A percentile compares a stretch with the other conserved stretches of the same genome.
Conservation (phyloP, 2,888 invertebrate species). For the Panorpa germanica region DNA sequence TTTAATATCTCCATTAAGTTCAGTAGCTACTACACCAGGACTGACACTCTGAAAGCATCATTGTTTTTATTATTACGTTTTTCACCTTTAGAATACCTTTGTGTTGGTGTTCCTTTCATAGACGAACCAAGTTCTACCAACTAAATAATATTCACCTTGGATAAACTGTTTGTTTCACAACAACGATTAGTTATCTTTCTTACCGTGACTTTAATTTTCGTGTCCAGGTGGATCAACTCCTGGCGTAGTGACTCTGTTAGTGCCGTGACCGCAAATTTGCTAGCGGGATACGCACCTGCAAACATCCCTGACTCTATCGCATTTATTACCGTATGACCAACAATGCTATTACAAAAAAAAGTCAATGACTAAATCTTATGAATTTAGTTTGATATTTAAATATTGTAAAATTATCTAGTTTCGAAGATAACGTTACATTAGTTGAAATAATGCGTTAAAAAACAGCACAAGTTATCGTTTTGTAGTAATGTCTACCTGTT, state of each 20-base stretch:
- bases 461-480: conserved; percentile 12
- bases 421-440: no score
- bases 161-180: no score
- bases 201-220: conserved; percentile 6
- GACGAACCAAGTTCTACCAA: no score
- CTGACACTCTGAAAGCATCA: conserved; percentile 33
- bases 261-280: conserved; percentile 35
- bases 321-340: conserved; percentile 7
- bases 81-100: no score
- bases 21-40: conserved; percentile 39
- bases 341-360: no score
- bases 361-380: no score
- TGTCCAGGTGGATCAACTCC: conserved; percentile 24
- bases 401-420: no score
- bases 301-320: conserved; percentile 21
- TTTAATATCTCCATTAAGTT: conserved; percentile 22
- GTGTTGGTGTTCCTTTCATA: no score
- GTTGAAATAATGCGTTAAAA: conserved; percentile 10
- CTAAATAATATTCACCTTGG: no score
- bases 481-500: conserved; percentile 27
- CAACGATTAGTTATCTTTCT: no score
- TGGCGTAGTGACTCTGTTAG: conserved; percentile 34
- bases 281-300: conserved; percentile 33
- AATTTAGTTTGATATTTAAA: no score
- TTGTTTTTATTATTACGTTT: no score